Evolutionary conservation across 2,888 invertebrate genomes (phyloP).

Genomic region (Theodoxus fluviatilis): DNA sequence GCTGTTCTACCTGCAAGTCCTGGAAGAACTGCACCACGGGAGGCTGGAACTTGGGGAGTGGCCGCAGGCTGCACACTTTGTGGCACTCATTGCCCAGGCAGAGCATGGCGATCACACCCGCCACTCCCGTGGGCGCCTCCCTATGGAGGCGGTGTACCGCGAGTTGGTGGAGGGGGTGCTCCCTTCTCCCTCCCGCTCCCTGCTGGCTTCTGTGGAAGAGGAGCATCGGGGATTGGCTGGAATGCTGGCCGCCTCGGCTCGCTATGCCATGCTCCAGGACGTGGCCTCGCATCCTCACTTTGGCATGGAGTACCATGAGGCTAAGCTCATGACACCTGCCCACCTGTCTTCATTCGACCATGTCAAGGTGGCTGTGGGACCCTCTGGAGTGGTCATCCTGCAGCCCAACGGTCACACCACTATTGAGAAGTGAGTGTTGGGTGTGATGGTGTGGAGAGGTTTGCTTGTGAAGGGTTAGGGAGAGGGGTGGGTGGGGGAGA

Average conservation of each 20-base stretch:
- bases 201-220: constrained; percentile 37
- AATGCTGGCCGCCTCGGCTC: constrained; percentile 80
- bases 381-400: constrained; percentile 76
- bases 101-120: constrained; percentile 74
- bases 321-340: constrained; percentile 61
- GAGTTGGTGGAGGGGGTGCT: too few relatives aligned
- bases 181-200: too few relatives aligned
- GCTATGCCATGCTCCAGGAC: constrained; percentile 83
- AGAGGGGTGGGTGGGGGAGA: too few relatives aligned
- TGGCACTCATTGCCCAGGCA: constrained; percentile 80
- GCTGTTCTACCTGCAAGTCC: constrained; percentile 85
- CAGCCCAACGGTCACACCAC: constrained; percentile 40
- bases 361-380: constrained; percentile 78
- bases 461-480: too few relatives aligned
- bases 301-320: constrained; percentile 82
- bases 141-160: constrained; percentile 36
- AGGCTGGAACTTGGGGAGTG: constrained; percentile 72
- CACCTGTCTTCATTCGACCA: too few relatives aligned
- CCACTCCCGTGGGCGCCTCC: constrained; percentile 37
- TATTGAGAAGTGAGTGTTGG: constrained; percentile 44
- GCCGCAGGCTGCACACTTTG: constrained; percentile 65
- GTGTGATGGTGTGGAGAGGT: background rate
- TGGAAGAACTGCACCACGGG: constrained; percentile 75
- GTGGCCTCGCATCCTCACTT: constrained; percentile 81
- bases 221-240: constrained; percentile 67